phyloP scores from a whole-genome alignment of 2,888 invertebrate genomes.

The Seira ritae region DNA sequence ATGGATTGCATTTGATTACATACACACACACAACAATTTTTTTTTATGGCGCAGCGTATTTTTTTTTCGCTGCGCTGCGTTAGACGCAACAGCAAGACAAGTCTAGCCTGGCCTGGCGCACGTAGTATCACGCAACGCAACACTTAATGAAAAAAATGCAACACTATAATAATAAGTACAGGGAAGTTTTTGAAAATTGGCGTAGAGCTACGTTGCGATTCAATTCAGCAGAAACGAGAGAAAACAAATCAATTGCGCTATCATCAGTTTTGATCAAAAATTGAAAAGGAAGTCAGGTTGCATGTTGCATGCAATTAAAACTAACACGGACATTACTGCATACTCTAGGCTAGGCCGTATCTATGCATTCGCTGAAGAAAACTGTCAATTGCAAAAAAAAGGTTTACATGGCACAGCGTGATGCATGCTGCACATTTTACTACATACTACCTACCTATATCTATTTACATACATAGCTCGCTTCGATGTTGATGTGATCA shows the following conservation, averaged over 20 bases:
- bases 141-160: background rate
- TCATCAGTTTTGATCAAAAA: constrained; percentile 7
- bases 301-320: constrained; percentile 7
- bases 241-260: background rate
- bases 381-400: background rate
- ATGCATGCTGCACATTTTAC: too few relatives aligned
- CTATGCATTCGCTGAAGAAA: background rate
- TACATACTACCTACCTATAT: too few relatives aligned
- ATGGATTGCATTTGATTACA: background rate
- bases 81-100: too few relatives aligned
- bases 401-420: background rate
- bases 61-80: too few relatives aligned
- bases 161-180: too few relatives aligned
- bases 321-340: background rate
- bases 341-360: background rate
- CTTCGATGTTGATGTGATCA: background rate
- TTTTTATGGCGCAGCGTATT: too few relatives aligned
- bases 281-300: background rate
- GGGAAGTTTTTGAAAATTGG: background rate
- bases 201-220: background rate
- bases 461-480: too few relatives aligned
- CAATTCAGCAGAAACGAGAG: background rate
- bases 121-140: background rate
- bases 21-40: too few relatives aligned
- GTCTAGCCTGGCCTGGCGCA: too few relatives aligned